phyloP scores from a whole-genome alignment of 2,888 invertebrate genomes.

The Heteromyza rotundicornis region DNA sequence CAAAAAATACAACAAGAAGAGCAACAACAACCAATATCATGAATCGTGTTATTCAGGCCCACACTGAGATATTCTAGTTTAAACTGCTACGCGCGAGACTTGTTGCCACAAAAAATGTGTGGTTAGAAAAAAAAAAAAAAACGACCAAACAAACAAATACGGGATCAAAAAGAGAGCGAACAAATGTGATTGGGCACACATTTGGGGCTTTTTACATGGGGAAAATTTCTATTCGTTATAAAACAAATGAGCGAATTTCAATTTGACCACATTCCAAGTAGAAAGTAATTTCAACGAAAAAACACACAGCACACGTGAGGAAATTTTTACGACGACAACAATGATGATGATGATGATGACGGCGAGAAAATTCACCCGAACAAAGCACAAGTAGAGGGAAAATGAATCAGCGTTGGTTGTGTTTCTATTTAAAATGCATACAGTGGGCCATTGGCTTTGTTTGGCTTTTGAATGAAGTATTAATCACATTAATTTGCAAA shows the following conservation, averaged over 20 bases:
- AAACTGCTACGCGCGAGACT: constrained; percentile 44
- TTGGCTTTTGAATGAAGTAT: no score
- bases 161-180: constrained; percentile 7
- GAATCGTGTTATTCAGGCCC: not conserved
- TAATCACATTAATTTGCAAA: no score
- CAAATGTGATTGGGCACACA: not conserved
- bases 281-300: not conserved
- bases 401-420: no score
- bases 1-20: not conserved
- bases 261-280: not conserved
- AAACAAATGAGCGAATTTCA: no score
- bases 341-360: no score
- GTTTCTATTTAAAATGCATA: no score
- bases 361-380: no score
- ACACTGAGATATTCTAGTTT: constrained; percentile 39
- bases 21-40: not conserved
- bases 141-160: not conserved
- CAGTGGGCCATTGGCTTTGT: no score
- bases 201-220: not conserved
- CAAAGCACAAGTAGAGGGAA: no score
- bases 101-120: constrained; percentile 50
- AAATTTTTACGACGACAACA: not conserved
- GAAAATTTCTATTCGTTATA: no score
- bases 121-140: no score
- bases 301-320: not conserved